A percentile compares a stretch with the other conserved stretches of the same genome.
These are phyloP conservation scores for Zenarchopterus dispar DNA, from an alignment of 2,797 vertebrate species.

Conservation along the genomic window DNA sequence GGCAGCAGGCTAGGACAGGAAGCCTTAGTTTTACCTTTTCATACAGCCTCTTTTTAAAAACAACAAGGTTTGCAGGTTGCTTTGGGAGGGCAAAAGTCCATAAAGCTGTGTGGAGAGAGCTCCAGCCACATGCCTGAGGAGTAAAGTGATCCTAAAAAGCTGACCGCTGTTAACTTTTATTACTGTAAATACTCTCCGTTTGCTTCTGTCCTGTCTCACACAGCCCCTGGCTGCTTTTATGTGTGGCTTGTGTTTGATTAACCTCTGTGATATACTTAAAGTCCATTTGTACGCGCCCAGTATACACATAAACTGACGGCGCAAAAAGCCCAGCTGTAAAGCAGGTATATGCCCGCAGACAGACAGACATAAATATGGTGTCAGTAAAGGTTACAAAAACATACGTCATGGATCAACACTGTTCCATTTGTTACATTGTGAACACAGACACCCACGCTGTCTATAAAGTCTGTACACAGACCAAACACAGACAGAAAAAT, in stretches of 20 bases:
- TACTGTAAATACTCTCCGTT: constrained; percentile 78
- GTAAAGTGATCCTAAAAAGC: constrained; percentile 80
- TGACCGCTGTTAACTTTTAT: constrained; percentile 82
- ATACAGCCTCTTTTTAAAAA: constrained; percentile 79
- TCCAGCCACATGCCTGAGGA: constrained; percentile 76
- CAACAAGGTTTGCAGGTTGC: constrained; percentile 73
- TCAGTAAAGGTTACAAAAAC: constrained; percentile 63
- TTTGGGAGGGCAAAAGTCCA: constrained; percentile 70
- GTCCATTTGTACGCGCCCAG: constrained; percentile 65
- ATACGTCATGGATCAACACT: constrained; percentile 53
- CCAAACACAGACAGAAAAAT: constrained; percentile 16
- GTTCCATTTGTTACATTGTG: constrained; percentile 49
- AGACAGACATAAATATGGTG: constrained; percentile 60
- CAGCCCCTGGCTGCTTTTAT: constrained; percentile 69
- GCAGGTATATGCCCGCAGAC: constrained; percentile 33
- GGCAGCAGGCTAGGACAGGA: constrained; percentile 42
- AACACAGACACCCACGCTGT: constrained; percentile 6
- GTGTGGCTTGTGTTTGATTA: constrained; percentile 75
- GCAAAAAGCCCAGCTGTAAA: constrained; percentile 53
- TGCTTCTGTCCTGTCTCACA: constrained; percentile 72
- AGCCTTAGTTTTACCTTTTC: constrained; percentile 81
- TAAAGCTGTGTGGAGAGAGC: constrained; percentile 73
- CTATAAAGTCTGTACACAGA: constrained; percentile 6
- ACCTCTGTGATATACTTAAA: constrained; percentile 67
- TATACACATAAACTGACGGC: constrained; percentile 53